phyloP scores from a whole-genome alignment of 2,888 invertebrate genomes.

The Tenodera sinensis region DNA sequence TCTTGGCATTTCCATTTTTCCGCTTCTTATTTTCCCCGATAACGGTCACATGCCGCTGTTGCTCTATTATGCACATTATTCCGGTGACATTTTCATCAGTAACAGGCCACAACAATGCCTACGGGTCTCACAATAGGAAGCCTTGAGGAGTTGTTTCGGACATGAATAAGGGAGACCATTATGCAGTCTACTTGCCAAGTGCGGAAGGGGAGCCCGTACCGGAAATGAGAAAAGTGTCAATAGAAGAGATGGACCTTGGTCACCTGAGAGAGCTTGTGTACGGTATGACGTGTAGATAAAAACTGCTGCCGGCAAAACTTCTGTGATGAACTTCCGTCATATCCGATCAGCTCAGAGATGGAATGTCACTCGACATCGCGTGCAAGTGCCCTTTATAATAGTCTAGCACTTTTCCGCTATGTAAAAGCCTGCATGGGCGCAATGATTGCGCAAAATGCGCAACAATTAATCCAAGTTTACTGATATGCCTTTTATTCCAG shows the following conservation, averaged over 20 bases:
- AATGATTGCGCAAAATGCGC: no score
- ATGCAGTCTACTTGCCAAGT: not conserved
- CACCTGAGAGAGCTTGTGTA: not conserved
- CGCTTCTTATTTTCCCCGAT: not conserved
- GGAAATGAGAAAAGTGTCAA: conserved; percentile 16
- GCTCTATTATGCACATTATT: not conserved
- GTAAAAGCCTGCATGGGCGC: no score
- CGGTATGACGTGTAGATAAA: not conserved
- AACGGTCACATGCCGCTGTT: not conserved
- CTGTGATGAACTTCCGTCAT: not conserved
- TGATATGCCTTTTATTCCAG: no score
- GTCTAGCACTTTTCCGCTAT: no score
- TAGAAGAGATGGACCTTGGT: not conserved
- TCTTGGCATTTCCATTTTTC: no score
- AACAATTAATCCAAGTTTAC: no score
- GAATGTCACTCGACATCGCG: no score
- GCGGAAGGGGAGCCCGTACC: not conserved
- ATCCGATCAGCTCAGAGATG: no score
- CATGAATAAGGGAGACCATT: not conserved
- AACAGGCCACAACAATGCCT: not conserved
- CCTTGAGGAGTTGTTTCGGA: not conserved
- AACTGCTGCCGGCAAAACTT: not conserved
- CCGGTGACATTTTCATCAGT: not conserved
- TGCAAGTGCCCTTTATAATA: no score
- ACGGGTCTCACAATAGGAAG: not conserved